Percentiles rank a stretch among this genome's conserved stretches.
Evolutionary conservation across 1,140 invertebrate genomes (phyloP).

Genomic region (Kradibia gibbosae): DNA sequence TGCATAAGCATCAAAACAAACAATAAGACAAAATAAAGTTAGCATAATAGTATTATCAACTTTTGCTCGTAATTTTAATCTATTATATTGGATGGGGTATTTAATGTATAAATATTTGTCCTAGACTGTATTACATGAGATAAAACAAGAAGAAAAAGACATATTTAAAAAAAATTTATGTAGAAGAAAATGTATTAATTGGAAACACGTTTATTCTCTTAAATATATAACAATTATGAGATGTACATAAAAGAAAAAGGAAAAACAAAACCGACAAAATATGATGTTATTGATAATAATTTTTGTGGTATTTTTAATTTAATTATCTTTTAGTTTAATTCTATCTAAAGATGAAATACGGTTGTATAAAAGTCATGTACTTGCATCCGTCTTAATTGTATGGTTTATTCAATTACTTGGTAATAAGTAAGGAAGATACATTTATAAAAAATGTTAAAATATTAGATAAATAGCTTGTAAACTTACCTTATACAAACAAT

Average conservation of each 20-base stretch:
- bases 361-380: background rate
- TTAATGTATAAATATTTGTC: background rate
- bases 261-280: too few relatives aligned
- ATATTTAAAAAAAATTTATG: too few relatives aligned
- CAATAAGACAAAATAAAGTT: background rate
- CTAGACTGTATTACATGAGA: background rate
- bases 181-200: too few relatives aligned
- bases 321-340: background rate
- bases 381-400: background rate
- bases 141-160: background rate
- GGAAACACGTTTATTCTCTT: too few relatives aligned
- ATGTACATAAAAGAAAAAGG: too few relatives aligned
- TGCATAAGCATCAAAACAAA: background rate
- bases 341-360: background rate
- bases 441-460: background rate
- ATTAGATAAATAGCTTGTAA: slow-evolving; percentile 10
- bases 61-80: too few relatives aligned
- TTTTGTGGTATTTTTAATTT: too few relatives aligned
- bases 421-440: background rate
- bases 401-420: background rate
- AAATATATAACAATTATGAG: too few relatives aligned
- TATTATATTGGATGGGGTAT: too few relatives aligned
- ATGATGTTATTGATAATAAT: too few relatives aligned
- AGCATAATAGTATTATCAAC: too few relatives aligned
- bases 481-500: too few relatives aligned